Percentiles rank a stretch among this genome's conserved stretches.
Conservation (phyloP, 1,140 invertebrate species). For the Drosophila littoralis region DNA sequence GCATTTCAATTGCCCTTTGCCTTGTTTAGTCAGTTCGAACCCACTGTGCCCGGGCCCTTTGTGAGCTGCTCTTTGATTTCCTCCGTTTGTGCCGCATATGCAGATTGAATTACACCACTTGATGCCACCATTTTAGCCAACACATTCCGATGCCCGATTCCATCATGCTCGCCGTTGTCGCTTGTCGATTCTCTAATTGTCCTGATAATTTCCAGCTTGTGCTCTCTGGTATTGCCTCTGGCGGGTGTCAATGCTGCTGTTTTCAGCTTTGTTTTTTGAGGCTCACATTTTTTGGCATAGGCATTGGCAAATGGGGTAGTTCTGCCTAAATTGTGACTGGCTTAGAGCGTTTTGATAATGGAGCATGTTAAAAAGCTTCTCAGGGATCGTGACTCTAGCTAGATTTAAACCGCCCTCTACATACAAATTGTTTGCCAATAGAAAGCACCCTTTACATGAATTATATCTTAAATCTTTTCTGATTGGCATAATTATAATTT, state of each 20-base stretch:
- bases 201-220: slow-evolving; percentile 55
- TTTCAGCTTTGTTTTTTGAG: too few relatives aligned
- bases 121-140: slow-evolving; percentile 56
- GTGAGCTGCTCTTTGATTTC: slow-evolving; percentile 57
- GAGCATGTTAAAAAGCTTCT: neutral
- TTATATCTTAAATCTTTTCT: slow-evolving; percentile 6
- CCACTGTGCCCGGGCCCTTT: neutral
- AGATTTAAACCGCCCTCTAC: too few relatives aligned
- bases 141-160: slow-evolving; percentile 10
- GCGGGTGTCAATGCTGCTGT: too few relatives aligned
- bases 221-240: neutral
- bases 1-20: slow-evolving; percentile 47
- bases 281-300: too few relatives aligned
- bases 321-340: slow-evolving; percentile 10
- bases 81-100: slow-evolving; percentile 59
- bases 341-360: neutral
- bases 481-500: slow-evolving; percentile 16
- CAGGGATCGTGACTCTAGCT: neutral
- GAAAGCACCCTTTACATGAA: neutral
- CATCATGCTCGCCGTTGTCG: slow-evolving; percentile 10
- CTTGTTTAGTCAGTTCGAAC: neutral
- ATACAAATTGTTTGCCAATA: neutral
- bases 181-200: slow-evolving; percentile 61
- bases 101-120: slow-evolving; percentile 76
- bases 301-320: neutral